Conservation (phyloP, 1,140 invertebrate species). For the Megalopta genalis region DNA sequence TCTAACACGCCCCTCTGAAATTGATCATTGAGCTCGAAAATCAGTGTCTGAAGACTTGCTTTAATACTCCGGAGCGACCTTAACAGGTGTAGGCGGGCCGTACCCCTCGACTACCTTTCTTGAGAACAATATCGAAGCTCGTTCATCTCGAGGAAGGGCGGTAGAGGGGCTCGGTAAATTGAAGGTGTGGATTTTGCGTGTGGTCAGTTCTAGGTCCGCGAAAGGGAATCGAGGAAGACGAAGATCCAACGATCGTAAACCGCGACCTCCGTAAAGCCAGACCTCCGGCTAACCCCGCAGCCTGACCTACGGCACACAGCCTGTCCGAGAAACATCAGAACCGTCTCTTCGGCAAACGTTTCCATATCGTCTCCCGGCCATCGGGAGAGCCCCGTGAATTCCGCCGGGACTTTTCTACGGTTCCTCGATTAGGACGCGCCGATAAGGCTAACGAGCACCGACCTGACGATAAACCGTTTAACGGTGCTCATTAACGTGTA, state of each 20-base stretch:
- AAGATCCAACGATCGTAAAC: conserved; percentile 51
- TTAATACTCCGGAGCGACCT: not conserved
- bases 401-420: conserved; percentile 38
- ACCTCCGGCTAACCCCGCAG: conserved; percentile 25
- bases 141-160: too few species aligned
- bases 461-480: conserved; percentile 54
- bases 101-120: not conserved
- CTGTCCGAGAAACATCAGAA: conserved; percentile 27
- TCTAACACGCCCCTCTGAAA: not conserved
- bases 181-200: conserved; percentile 7
- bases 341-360: conserved; percentile 23
- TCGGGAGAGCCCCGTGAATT: conserved; percentile 33
- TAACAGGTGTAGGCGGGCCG: conserved; percentile 13
- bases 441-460: conserved; percentile 61
- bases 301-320: conserved; percentile 22
- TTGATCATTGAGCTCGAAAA: conserved; percentile 39
- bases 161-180: too few species aligned
- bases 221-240: conserved; percentile 12
- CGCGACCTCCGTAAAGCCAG: conserved; percentile 4
- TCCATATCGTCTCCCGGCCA: conserved; percentile 36
- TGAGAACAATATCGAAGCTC: too few species aligned
- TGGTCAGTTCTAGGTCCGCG: not conserved
- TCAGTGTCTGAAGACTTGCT: conserved; percentile 32
- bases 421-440: conserved; percentile 41
- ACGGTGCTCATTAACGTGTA: conserved; percentile 56